Base-by-base conservation (phyloP, 2,888 invertebrate genomes). In the Galerucella calmariensis region DNA sequence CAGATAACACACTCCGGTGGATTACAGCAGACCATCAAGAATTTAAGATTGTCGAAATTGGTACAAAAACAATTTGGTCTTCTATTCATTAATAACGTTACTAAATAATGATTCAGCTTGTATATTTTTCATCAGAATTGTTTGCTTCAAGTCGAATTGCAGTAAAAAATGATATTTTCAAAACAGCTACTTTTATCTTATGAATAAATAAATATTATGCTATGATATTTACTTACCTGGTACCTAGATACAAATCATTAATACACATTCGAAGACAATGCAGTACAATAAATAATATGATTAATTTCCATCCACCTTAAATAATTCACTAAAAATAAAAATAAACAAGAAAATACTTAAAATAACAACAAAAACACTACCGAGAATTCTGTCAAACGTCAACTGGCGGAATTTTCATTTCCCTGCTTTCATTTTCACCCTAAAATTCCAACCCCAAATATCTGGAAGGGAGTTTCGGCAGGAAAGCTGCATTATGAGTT, bases 361-460 rank as follows among this genome's bases (percentile, higher is more conserved):
- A 78, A 78, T 76, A 77, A 77, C 77, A 78, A 81, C 75, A 79
- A 77, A 79, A 80, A 78, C 77, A 78, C 68, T 65, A 66, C 79
- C 74, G 74, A 79, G 74, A 75, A 74, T 77, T 59, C 79, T 68
- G 72, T 68, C 77, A 74, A 72, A 75, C 74, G 74, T 77, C 77
- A 77, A 79, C 80, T 79, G 77, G 77, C 75, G 77, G 75, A 74
- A 80, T 80, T 78, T 79, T 68, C 76, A 74, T 75, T 79, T 72
- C 68, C 62, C 73, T 73, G 75, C 67, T 73, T 70, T 44, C 69
- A 72, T 70, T 81, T 81, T 78, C 80, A 77, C 81, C 80, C 74
- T 72, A 78, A 71, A 67, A 59, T 73, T 56, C 62, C 75, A 77
- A 74, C 74, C 77, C 78, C 14, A 9, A 65, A 65, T 8, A 41